Evolutionary conservation across 2,113 vertebrate genomes (phyloP), one percentile per base, ranked within the genome.

Genomic region (Hucho hucho): DNA sequence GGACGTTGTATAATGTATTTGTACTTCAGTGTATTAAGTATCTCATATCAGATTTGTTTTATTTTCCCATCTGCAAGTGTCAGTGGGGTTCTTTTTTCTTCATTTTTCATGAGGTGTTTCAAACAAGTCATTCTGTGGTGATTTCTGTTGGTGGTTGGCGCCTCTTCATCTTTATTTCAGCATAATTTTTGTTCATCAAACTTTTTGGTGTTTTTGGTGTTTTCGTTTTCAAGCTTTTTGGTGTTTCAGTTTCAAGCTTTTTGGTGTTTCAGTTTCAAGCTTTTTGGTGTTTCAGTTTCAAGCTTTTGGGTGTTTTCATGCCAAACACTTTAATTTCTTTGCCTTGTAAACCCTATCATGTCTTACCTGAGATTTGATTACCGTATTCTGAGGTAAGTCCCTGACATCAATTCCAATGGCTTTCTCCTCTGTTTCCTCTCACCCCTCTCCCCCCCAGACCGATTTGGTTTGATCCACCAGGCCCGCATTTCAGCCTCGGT

Each of bases 401-500:
- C 37, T 43, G 37, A n/a, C 6, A 16, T 5, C 13, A 11, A 22
- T 24, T 12, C n/a, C 4, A 28, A 46, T 65, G 64, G 6, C 66
- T 46, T 69, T 46, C 6, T 65, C 11, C 18, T n/a, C 7, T 11
- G 22, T n/a, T 1, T 59, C 29, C 6, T 18, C 22, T 86, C 87
- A 80, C 77, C 92, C 20, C 4, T 16, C 24, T n/a, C 25, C n/a
- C 43, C 84, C 87, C 66, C 86, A 98, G 97, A 98, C 87, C 97
- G 97, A 18, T 98, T 96, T 83, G 95, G 97, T 67, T 91, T 99
- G 67, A 92, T 96, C 61, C 97, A 98, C 86, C 95, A 97, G 86
- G 96, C 96, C 72, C 94, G 97, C 75, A 94, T 97, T 81, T 97
- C 97, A 75, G 95, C 96, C 2, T 97, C 97, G 1, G 93, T 97